phyloP scores from a whole-genome alignment of 2,888 invertebrate genomes.

The Heliothis peltigera region DNA sequence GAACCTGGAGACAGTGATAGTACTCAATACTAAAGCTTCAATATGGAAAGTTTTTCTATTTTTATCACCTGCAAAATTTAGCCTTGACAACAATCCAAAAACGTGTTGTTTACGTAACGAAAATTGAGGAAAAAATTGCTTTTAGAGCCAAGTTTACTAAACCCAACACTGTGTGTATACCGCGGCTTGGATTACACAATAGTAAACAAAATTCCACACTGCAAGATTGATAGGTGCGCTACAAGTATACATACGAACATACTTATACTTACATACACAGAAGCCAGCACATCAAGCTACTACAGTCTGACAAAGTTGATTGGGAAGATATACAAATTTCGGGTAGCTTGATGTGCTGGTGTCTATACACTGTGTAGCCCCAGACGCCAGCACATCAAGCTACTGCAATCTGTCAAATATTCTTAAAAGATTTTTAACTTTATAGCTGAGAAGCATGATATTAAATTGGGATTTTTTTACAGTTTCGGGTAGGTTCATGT shows the following conservation, averaged over 20 bases:
- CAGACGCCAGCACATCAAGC: no score
- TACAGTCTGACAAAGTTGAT: no score
- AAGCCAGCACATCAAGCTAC: no score
- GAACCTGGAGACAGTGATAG: no score
- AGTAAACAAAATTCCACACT: constrained; percentile 47
- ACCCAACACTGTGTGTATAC: constrained; percentile 37
- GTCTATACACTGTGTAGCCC: no score
- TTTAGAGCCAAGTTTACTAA: constrained; percentile 30
- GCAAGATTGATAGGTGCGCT: constrained; percentile 27
- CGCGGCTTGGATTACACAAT: constrained; percentile 15
- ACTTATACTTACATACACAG: not conserved
- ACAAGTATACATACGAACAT: not conserved
- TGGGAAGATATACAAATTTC: no score
- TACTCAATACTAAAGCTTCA: not conserved
- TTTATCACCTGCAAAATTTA: not conserved
- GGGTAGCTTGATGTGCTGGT: no score
- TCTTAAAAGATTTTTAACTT: no score
- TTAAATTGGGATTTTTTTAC: no score
- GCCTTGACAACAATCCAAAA: constrained; percentile 4
- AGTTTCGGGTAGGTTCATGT: no score
- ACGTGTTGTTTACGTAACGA: constrained; percentile 8
- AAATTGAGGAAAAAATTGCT: constrained; percentile 12
- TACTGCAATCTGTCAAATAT: no score
- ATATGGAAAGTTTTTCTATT: not conserved
- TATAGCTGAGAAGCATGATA: no score